Evolutionary conservation across 2,113 vertebrate genomes (phyloP).

Genomic region (Arenaria interpres): DNA sequence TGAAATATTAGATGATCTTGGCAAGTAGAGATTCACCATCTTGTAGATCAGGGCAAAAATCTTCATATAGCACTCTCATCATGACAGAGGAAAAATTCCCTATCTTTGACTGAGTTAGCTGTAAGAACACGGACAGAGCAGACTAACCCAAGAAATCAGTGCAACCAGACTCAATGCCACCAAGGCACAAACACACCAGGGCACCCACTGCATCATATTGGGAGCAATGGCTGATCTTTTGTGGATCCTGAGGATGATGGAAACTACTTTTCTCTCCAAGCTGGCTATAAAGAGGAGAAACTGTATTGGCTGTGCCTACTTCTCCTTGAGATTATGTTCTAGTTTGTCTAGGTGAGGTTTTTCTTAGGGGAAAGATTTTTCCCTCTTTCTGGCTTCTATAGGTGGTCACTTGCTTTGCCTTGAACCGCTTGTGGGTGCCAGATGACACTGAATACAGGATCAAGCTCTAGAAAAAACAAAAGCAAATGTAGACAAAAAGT

Average conservation of each 20-base stretch:
- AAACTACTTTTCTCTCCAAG: background rate
- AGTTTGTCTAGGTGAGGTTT: background rate
- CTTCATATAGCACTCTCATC: background rate
- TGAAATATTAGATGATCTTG: background rate
- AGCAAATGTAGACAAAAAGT: constrained; percentile 25
- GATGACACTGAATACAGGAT: constrained; percentile 25
- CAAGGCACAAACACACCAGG: background rate
- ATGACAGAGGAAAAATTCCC: background rate
- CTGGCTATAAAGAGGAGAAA: background rate
- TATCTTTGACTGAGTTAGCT: background rate
- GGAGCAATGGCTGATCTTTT: background rate
- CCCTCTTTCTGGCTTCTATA: background rate
- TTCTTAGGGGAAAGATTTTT: background rate
- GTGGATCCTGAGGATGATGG: background rate
- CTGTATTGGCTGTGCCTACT: background rate
- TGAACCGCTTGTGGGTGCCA: background rate
- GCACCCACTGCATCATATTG: background rate
- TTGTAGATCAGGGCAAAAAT: background rate
- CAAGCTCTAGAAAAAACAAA: constrained; percentile 42
- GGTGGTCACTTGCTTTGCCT: background rate
- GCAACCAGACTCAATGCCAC: background rate
- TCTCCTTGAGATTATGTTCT: background rate
- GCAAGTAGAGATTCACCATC: background rate
- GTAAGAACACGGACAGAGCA: background rate
- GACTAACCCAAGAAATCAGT: background rate